Base-by-base conservation (phyloP, 2,888 invertebrate species). In the Nemoura dubitans region DNA sequence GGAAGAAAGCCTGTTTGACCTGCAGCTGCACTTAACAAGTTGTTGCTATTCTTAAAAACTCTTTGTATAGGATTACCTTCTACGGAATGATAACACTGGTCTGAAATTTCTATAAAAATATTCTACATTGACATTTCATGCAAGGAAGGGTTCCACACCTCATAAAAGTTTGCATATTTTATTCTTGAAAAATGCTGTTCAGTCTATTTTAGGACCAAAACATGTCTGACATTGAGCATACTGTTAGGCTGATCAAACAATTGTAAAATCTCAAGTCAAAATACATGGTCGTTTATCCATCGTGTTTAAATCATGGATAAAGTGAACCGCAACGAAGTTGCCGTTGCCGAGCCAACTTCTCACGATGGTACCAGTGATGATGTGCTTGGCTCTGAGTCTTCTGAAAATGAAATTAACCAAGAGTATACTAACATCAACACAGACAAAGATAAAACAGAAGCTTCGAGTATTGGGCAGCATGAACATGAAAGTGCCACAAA, bases 141-240 rank as follows among this genome's bases (percentile, higher is more conserved):
- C 29, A 27, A 83, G 76, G 76, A 0, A 78, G 0, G 27, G n/a
- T 27, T 42, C 21, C 59, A 85, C 36, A 6, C 10, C 14, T 59
- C 3, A 59, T 7, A 59, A 59, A 21, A 59, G 21, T 59, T 7
- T 59, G 16, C 59, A 59, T 59, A 59, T 59, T 59, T 59, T 59
- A 59, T 16, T 59, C 59, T 59, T 21, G 59, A 59, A 59, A 59
- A 59, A 1, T 59, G 59, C 21, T 21, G 16, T 7, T 59, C 59
- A 59, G 21, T 7, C 87, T 87, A 87, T 87, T 87, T 87, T 87
- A 77, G 86, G 86, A 87, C 42, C 83, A 87, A 87, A 87, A 87
- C 86, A 87, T 87, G 87, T 87, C 87, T 86, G 87, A 87, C 87
- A 83, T 85, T 59, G 43, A 83, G 80, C 83, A 84, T 43, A 86